Conservation (phyloP, 2,797 vertebrate genomes). For the Falco peregrinus region DNA sequence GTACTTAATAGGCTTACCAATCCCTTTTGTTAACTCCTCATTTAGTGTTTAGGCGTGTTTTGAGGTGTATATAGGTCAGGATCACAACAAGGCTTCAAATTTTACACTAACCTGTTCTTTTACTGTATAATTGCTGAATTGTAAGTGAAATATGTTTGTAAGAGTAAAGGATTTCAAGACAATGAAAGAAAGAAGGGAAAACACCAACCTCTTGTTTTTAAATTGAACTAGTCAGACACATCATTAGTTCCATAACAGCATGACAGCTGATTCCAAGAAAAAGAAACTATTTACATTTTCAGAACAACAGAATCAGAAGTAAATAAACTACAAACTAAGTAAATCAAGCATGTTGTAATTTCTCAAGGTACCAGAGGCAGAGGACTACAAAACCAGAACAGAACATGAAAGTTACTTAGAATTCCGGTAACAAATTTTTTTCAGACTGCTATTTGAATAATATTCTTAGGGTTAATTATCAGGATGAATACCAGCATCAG, state of each 20-base stretch:
- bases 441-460: background rate
- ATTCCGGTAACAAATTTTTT: background rate
- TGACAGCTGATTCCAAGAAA: background rate
- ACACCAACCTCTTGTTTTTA: background rate
- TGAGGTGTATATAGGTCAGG: background rate
- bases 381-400: background rate
- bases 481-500: background rate
- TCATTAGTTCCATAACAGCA: background rate
- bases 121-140: background rate
- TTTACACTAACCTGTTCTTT: background rate
- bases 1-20: background rate
- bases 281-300: background rate
- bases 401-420: background rate
- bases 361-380: background rate
- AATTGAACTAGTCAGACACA: background rate
- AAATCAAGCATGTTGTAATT: background rate
- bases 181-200: background rate
- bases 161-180: background rate
- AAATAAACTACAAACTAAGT: background rate
- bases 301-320: background rate
- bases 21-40: background rate
- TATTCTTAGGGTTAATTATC: background rate
- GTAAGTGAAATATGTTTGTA: background rate
- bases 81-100: background rate
- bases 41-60: background rate